phyloP scores from a whole-genome alignment of 1,140 invertebrate genomes.

The Paralvinella palmiformis region DNA sequence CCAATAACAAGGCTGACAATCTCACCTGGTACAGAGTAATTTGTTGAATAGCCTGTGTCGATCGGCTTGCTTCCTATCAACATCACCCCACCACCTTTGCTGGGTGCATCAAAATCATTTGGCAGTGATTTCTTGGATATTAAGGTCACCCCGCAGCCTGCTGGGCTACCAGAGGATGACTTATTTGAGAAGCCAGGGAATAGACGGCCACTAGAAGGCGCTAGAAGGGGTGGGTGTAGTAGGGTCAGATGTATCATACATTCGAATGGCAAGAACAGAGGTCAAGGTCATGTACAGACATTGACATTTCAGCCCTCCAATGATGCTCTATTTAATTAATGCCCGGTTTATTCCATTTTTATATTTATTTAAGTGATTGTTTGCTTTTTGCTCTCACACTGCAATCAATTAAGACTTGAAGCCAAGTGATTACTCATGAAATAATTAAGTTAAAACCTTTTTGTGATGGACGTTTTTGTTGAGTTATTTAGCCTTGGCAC shows the following conservation, averaged over 20 bases:
- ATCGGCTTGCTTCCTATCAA: not conserved
- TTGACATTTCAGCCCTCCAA: not conserved
- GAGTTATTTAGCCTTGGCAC: no score
- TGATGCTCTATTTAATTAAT: not conserved
- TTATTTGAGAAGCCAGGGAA: not conserved
- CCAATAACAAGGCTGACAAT: not conserved
- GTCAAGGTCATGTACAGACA: not conserved
- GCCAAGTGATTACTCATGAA: no score
- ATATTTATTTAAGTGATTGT: not conserved
- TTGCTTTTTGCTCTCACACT: no score
- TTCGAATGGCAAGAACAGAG: not conserved
- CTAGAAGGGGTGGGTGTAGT: not conserved
- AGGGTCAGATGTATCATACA: not conserved
- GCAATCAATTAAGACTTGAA: no score
- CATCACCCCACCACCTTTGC: not conserved
- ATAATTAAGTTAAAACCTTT: no score
- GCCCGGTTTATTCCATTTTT: no score
- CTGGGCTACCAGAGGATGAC: not conserved
- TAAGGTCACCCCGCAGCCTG: constrained; percentile 4
- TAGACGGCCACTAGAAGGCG: not conserved
- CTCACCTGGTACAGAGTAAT: not conserved
- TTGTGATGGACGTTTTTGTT: no score
- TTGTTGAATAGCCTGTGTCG: not conserved
- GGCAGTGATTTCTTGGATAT: constrained; percentile 14
- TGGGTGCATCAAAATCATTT: constrained; percentile 5